Evolutionary conservation across 2,888 invertebrate genomes (phyloP).

Genomic region (Tipula lateralis): DNA sequence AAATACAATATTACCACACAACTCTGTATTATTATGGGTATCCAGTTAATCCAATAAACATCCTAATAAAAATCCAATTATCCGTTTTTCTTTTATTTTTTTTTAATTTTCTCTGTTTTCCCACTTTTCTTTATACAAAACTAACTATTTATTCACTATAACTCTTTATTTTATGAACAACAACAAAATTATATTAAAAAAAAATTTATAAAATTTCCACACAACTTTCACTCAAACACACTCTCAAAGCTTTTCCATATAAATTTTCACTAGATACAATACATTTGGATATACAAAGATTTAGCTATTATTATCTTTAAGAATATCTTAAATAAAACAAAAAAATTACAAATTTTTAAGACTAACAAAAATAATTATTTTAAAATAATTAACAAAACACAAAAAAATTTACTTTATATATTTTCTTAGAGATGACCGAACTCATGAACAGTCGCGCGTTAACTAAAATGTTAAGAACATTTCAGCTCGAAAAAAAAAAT

Average conservation of each 20-base stretch:
- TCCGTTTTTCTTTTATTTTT: background rate
- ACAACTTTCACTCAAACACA: conserved; percentile 6
- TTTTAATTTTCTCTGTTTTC: background rate
- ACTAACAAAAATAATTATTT: background rate
- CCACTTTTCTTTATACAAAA: background rate
- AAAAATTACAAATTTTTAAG: background rate
- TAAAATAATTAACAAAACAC: conserved; percentile 2
- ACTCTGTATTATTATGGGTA: background rate
- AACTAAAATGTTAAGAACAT: conserved; percentile 24
- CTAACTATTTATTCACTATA: background rate
- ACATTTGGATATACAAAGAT: background rate
- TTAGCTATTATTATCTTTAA: background rate
- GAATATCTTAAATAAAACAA: background rate
- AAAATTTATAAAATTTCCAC: background rate
- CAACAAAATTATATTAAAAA: background rate
- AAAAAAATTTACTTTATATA: background rate
- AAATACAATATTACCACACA: conserved; percentile 6
- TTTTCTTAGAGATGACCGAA: conserved; percentile 19
- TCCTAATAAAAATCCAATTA: conserved; percentile 24
- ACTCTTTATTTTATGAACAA: background rate
- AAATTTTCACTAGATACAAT: background rate
- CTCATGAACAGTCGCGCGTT: conserved; percentile 28
- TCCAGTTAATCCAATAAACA: conserved; percentile 24
- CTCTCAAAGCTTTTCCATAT: background rate
- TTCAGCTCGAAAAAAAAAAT: background rate